Conservation (phyloP, 2,888 invertebrate species). For the Heteropelma amictum region DNA sequence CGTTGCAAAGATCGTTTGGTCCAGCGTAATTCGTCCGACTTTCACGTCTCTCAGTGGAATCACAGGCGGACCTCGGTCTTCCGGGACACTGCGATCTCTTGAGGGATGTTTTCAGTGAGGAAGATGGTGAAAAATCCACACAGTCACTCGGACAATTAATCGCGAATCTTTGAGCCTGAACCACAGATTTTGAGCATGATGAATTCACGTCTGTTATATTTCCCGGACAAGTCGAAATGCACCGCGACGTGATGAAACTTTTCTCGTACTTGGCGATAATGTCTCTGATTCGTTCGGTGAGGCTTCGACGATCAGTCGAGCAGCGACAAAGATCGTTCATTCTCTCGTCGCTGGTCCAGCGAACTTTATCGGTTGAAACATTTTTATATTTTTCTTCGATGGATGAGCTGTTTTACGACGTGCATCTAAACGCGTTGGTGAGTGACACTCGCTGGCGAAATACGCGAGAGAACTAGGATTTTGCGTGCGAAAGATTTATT, state of each 20-base stretch:
- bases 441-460: background rate
- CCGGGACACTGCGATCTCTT: conserved; percentile 6
- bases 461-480: conserved; percentile 21
- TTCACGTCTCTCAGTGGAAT: background rate
- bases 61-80: conserved; percentile 36
- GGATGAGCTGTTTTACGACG: background rate
- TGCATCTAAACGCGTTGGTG: background rate
- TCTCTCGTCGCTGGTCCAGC: conserved; percentile 26
- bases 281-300: conserved; percentile 69
- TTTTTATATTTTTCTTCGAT: conserved; percentile 17
- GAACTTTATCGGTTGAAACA: conserved; percentile 20
- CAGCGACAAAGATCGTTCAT: conserved; percentile 51
- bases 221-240: conserved; percentile 28
- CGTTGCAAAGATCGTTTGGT: background rate
- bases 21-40: background rate
- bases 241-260: conserved; percentile 13
- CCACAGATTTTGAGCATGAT: conserved; percentile 2
- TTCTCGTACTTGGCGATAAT: conserved; percentile 69
- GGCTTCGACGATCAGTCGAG: conserved; percentile 53
- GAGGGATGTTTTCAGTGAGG: background rate
- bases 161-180: conserved; percentile 1
- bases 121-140: background rate
- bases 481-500: conserved; percentile 10
- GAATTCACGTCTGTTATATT: background rate
- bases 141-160: background rate